Evolutionary conservation across 2,113 vertebrate species (phyloP).

Genomic region (Apistogramma diplotaenia): DNA sequence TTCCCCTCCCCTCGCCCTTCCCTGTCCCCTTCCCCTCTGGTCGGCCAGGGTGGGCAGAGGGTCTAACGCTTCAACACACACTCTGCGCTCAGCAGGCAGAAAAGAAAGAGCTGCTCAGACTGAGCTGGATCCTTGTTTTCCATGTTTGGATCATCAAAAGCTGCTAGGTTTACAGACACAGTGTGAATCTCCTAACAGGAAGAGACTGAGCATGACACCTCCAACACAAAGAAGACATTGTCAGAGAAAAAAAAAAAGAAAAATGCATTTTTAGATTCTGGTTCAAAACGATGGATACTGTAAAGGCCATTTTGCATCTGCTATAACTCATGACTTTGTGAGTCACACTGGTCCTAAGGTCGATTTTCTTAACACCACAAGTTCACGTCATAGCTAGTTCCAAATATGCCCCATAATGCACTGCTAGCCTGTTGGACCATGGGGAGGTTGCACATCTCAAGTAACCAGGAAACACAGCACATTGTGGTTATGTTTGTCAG

Average conservation of each 20-base stretch:
- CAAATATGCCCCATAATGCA: slow-evolving; percentile 27
- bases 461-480: slow-evolving; percentile 61
- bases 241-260: neutral
- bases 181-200: slow-evolving; percentile 42
- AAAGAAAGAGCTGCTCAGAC: slow-evolving; percentile 53
- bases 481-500: slow-evolving; percentile 39
- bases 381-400: slow-evolving; percentile 19
- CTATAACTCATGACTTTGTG: neutral
- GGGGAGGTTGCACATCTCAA: slow-evolving; percentile 40
- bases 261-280: neutral
- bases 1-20: neutral
- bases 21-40: neutral
- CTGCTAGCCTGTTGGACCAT: neutral
- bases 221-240: slow-evolving; percentile 16
- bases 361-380: neutral
- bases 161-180: slow-evolving; percentile 53
- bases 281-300: neutral
- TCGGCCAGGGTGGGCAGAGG: slow-evolving; percentile 23
- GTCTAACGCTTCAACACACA: slow-evolving; percentile 37
- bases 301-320: neutral
- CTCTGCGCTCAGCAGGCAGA: slow-evolving; percentile 23
- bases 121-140: slow-evolving; percentile 29
- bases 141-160: slow-evolving; percentile 42
- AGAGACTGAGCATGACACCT: neutral
- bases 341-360: neutral